A percentile compares a stretch with the other conserved stretches of the same genome.
Conservation (phyloP, 2,797 vertebrate species). For the Carcharodon carcharias region DNA sequence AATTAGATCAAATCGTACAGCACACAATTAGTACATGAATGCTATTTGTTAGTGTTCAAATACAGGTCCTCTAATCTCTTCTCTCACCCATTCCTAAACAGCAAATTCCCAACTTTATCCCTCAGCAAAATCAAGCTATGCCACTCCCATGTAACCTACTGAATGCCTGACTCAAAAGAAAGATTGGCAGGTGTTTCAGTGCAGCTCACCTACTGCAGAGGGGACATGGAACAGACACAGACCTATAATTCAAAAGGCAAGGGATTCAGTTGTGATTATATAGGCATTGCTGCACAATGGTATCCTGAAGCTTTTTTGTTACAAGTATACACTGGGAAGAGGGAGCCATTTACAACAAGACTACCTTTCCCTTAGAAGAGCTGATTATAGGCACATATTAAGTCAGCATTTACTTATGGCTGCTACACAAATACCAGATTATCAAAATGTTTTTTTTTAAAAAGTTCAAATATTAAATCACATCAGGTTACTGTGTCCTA, state of each 20-base stretch:
- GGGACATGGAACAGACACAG: not conserved
- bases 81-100: no score
- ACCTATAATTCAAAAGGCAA: constrained; percentile 25
- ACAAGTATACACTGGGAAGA: not conserved
- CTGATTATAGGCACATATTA: not conserved
- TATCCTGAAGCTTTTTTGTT: not conserved
- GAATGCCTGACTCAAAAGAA: not conserved
- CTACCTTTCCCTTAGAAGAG: not conserved
- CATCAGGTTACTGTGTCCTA: not conserved
- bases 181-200: not conserved
- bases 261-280: not conserved
- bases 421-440: not conserved
- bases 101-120: not conserved
- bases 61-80: not conserved
- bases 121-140: not conserved
- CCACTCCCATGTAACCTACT: not conserved
- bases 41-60: not conserved
- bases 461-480: not conserved
- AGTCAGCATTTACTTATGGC: not conserved
- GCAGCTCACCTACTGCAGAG: not conserved
- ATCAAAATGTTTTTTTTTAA: not conserved
- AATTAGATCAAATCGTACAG: not conserved
- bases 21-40: not conserved
- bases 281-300: not conserved
- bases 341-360: not conserved